Conservation (phyloP, 2,113 vertebrate species). For the Channa maculata region DNA sequence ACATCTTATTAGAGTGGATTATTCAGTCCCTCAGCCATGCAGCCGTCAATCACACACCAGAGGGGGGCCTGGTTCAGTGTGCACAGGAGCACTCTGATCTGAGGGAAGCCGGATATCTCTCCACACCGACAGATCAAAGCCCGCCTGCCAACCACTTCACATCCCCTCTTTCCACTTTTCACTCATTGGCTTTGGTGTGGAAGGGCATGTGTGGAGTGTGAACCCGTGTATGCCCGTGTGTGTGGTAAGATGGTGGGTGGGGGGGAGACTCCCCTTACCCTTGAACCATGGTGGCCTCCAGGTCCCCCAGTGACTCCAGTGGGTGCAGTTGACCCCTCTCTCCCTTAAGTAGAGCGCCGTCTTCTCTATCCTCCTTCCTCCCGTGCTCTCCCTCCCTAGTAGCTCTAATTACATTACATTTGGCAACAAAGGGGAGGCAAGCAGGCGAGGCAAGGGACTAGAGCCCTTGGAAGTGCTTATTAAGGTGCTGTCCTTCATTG, state of each 20-base stretch:
- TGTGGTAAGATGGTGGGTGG: conserved; percentile 51
- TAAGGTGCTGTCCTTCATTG: conserved; percentile 86
- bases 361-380: conserved; percentile 35
- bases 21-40: conserved; percentile 78
- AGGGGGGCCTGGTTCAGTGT: conserved; percentile 70
- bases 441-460: conserved; percentile 53
- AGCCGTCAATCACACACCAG: conserved; percentile 81
- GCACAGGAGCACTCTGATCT: conserved; percentile 73
- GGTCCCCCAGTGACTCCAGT: conserved; percentile 60
- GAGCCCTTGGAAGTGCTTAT: conserved; percentile 79
- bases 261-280: conserved; percentile 66
- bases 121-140: conserved; percentile 82
- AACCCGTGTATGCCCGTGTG: conserved; percentile 43
- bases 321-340: conserved; percentile 54
- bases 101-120: conserved; percentile 81
- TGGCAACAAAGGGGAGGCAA: conserved; percentile 77
- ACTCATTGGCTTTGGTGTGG: conserved; percentile 66
- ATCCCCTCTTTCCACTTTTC: conserved; percentile 79
- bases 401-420: conserved; percentile 83
- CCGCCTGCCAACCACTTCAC: conserved; percentile 73
- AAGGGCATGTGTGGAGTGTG: conserved; percentile 56
- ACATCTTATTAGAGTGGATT: conserved; percentile 84
- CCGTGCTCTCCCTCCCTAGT: conserved; percentile 58
- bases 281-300: conserved; percentile 79
- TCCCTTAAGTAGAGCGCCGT: conserved; percentile 46